Evolutionary conservation across 2,113 vertebrate species (phyloP).

Genomic region (Microcebus tavaratra): DNA sequence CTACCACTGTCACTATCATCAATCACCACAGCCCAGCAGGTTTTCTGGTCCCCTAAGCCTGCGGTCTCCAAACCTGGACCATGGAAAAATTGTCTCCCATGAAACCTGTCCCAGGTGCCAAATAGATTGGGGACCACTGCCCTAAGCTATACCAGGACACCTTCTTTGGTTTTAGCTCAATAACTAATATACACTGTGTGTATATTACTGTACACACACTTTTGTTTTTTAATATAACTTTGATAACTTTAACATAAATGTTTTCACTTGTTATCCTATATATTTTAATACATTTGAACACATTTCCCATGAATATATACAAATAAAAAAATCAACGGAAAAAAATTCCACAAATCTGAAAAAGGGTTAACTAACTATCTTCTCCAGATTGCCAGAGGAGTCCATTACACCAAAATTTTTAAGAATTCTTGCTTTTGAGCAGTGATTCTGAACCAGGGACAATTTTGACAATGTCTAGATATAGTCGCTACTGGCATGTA

Average conservation of each 20-base stretch:
- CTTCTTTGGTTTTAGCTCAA: not conserved
- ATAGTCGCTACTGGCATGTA: not conserved
- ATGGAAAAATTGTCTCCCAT: no score
- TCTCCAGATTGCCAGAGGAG: not conserved
- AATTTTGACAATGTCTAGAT: not conserved
- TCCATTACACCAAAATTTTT: not conserved
- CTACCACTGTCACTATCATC: not conserved
- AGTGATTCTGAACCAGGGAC: not conserved
- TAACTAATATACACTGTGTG: no score
- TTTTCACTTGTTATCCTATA: not conserved
- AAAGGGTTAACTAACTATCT: not conserved
- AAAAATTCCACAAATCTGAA: not conserved
- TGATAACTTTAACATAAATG: not conserved
- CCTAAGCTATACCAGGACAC: not conserved
- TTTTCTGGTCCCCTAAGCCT: not conserved
- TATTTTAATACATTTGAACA: slow-evolving; percentile 34
- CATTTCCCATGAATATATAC: not conserved
- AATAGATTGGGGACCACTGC: no score
- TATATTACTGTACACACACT: not conserved
- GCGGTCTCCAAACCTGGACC: no score
- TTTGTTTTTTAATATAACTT: not conserved
- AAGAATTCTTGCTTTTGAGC: not conserved
- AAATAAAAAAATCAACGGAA: no score
- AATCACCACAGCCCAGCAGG: not conserved
- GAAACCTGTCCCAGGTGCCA: no score